Evolutionary conservation across 92 coral and sea anemone species (phyloP).

Genomic region (Porites divaricata): DNA sequence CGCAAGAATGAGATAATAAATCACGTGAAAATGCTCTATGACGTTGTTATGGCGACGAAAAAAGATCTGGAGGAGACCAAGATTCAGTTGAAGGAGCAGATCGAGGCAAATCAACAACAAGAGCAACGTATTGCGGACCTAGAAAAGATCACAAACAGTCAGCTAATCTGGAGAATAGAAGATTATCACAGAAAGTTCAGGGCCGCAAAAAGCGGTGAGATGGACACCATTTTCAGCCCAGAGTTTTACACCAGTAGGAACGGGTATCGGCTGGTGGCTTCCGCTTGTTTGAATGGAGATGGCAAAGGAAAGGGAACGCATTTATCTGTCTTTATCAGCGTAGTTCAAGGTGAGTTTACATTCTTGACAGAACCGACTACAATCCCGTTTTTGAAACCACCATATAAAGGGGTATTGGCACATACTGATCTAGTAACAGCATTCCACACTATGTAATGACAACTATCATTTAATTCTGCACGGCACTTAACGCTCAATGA

Average conservation of each 20-base stretch:
- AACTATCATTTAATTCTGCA: no score
- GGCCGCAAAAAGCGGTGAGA: neutral
- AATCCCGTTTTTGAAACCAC: no score
- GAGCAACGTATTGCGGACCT: constrained; percentile 73
- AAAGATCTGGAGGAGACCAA: constrained; percentile 38
- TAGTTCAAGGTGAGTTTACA: constrained; percentile 38
- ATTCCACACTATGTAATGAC: no score
- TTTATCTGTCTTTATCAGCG: constrained; percentile 58
- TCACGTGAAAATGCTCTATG: constrained; percentile 51
- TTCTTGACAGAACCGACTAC: no score
- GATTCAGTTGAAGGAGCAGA: constrained; percentile 53
- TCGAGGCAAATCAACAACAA: constrained; percentile 35
- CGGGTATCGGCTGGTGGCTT: constrained; percentile 61
- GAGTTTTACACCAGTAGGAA: constrained; percentile 57
- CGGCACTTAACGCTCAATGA: no score
- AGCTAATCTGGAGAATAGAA: constrained; percentile 79
- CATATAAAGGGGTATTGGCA: no score
- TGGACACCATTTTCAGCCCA: constrained; percentile 56
- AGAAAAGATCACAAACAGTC: constrained; percentile 74
- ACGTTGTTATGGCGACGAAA: constrained; percentile 53
- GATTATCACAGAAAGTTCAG: constrained; percentile 43
- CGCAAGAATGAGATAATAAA: constrained; percentile 35
- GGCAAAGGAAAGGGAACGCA: constrained; percentile 66
- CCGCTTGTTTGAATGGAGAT: constrained; percentile 58
- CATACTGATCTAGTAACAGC: no score